These are phyloP conservation scores for Hyppa rectilinea DNA, from an alignment of 2,888 invertebrate genomes.

Conservation along the genomic window DNA sequence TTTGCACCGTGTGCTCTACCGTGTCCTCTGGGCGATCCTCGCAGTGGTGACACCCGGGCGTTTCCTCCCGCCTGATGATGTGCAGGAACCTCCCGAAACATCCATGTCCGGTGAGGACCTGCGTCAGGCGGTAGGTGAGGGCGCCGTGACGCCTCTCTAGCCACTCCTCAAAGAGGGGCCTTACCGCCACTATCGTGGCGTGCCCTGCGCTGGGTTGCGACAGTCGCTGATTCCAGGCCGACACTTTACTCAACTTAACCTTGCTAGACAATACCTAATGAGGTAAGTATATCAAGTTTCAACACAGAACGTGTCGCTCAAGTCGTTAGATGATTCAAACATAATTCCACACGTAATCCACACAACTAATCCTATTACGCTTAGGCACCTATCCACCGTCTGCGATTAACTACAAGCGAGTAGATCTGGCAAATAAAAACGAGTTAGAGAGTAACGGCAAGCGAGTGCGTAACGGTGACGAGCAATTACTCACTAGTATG, in stretches of 20 bases:
- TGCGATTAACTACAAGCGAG: background rate
- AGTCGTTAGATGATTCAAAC: conserved; percentile 20
- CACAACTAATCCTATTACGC: conserved; percentile 39
- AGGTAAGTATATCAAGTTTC: conserved; percentile 6
- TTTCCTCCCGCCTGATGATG: too few species aligned
- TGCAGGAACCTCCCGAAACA: too few species aligned
- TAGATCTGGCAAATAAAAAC: background rate
- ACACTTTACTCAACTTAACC: conserved; percentile 4
- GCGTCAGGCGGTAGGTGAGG: too few species aligned
- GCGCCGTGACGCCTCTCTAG: too few species aligned
- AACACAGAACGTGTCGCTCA: conserved; percentile 5
- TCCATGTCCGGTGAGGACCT: too few species aligned
- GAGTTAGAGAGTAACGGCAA: background rate
- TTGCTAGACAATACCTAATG: background rate
- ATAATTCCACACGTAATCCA: conserved; percentile 34
- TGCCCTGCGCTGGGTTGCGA: too few species aligned
- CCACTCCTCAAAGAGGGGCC: too few species aligned
- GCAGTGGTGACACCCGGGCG: too few species aligned
- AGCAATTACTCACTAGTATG: background rate
- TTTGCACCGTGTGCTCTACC: too few species aligned
- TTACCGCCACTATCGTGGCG: too few species aligned
- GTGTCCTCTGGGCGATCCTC: too few species aligned
- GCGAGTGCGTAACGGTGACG: background rate
- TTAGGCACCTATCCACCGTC: background rate
- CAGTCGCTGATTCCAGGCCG: too few species aligned